Percentiles rank a stretch among this genome's conserved stretches.
Evolutionary conservation across 2,113 vertebrate species (phyloP).

Genomic region (Desmodus rotundus): DNA sequence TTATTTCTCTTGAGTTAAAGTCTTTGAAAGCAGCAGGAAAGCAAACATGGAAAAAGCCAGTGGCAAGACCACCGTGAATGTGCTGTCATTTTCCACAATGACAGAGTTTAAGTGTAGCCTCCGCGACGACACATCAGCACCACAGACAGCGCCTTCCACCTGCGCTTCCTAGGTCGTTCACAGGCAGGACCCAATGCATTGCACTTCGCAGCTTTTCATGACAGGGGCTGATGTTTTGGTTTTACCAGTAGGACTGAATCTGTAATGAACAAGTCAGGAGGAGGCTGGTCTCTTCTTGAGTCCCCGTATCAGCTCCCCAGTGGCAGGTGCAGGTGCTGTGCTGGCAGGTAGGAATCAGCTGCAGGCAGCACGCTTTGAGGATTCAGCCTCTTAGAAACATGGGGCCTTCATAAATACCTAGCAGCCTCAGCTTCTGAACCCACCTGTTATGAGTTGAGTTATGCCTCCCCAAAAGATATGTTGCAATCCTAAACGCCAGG

Average conservation of each 20-base stretch:
- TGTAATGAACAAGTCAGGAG: background rate
- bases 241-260: background rate
- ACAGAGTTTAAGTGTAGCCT: background rate
- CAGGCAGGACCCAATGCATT: background rate
- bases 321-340: background rate
- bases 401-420: background rate
- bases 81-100: background rate
- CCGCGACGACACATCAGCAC: background rate
- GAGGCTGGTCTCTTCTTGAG: background rate
- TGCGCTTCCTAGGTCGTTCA: background rate
- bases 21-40: background rate
- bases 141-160: background rate
- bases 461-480: background rate
- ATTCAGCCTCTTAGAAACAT: background rate
- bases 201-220: background rate
- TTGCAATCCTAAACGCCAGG: background rate
- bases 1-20: background rate
- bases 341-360: background rate
- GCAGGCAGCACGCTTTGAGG: background rate
- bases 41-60: background rate
- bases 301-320: no score
- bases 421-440: background rate
- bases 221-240: background rate
- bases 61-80: background rate
- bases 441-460: background rate